Base-by-base conservation (phyloP, 2,113 vertebrate genomes). In the Corythornis madagascariensis region DNA sequence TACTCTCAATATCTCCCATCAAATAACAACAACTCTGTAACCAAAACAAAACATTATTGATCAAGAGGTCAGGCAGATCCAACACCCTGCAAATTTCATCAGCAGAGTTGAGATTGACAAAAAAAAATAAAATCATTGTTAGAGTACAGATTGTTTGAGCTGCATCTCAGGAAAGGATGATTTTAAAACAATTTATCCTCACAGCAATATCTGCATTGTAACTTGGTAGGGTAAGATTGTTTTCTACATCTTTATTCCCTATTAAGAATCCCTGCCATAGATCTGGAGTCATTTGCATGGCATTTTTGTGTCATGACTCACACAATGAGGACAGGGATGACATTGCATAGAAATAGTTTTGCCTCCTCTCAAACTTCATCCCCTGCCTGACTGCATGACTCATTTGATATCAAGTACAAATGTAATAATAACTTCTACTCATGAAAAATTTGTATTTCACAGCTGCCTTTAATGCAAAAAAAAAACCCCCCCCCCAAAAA, bases 221-320 rank as follows among this genome's bases (percentile, higher is more conserved):
- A 74, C 71, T 95, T 11, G 0, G 47, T 76, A 35, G 67, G 28
- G 43, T 70, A 71, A 38, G 40, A 66, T 45, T 63, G 4, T 65
- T 92, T 92, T 65, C 73, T 40, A 25, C 16, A 26, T 69, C 55
- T 83, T 90, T 63, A 66, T 40, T 83, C n/a, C 47, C 7, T 5
- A 2, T 12, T 29, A 85, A 89, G 61, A 20, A 66, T 29, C 35
- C 50, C 4, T 11, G 70, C 56, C 73, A 56, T 38, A 75, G 48
- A 69, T 31, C 67, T 73, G 81, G 76, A 95, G 18, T 81, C 2
- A 13, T n/a, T 93, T 94, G 92, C 74, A 71, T 61, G 21, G 28
- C 42, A n/a, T 47, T 63, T 85, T 89, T 86, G 28, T 66, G 93
- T 70, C 83, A 33, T 97, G 96, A 98, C 77, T 97, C 95, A 97